These are phyloP conservation scores for Pyrocephalus nanus DNA, from an alignment of 2,797 vertebrate genomes.

Conservation along the genomic window DNA sequence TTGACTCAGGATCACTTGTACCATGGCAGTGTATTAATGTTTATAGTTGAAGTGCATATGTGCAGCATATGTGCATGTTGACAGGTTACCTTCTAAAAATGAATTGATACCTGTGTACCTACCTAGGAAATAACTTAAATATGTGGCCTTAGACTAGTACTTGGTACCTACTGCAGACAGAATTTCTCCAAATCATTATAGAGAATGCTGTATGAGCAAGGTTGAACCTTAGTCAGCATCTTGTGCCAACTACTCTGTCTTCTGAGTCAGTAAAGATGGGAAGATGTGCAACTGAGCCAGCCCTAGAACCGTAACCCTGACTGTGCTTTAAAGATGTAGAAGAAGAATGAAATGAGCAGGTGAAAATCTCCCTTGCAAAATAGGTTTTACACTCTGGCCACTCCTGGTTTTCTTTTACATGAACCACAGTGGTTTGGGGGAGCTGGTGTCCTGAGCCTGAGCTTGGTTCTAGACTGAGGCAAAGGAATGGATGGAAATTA, in stretches of 20 bases:
- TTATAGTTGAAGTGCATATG: neutral
- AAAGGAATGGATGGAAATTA: neutral
- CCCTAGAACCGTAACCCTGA: neutral
- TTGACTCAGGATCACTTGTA: neutral
- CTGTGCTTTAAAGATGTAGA: neutral
- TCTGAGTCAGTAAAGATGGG: neutral
- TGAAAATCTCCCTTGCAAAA: neutral
- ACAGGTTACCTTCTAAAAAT: neutral
- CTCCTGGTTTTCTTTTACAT: neutral
- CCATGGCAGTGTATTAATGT: neutral
- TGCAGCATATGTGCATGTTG: neutral
- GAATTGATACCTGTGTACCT: neutral
- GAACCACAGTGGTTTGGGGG: neutral
- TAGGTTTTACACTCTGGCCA: neutral
- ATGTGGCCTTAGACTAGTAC: neutral
- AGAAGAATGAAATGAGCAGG: neutral
- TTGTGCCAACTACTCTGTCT: neutral
- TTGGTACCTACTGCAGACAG: neutral
- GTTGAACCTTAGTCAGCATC: neutral
- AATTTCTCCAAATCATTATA: neutral
- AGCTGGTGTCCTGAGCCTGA: neutral
- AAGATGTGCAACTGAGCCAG: neutral
- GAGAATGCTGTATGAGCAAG: neutral
- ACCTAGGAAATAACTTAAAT: neutral
- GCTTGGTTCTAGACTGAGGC: neutral